Evolutionary conservation across 2,113 vertebrate genomes (phyloP), one percentile per base, ranked within the genome.

Genomic region (Tragulus kanchil): DNA sequence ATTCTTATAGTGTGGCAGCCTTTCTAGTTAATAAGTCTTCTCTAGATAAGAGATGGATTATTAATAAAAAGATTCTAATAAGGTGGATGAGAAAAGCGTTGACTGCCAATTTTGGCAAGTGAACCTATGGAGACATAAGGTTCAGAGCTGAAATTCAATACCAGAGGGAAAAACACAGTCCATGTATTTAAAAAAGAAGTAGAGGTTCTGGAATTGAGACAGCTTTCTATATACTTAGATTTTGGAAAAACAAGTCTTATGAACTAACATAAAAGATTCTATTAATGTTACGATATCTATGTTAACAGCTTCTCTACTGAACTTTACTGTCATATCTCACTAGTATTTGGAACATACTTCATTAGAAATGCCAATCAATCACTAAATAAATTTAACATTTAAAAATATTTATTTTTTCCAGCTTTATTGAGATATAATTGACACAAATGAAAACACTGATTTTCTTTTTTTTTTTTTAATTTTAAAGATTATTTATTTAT

Each of bases 331-430:
- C 23, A 54, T 36, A 82, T 67, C 25, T 90, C 86, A 65, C 59
- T 96, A 95, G 64, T 87, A 96, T 85, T 89, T 93, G 50, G 83
- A 78, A 93, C 89, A 95, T 96, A 85, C 97, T 97, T 97, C 90
- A 95, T 77, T 69, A 77, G 91, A 85, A 96, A 73, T 73, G 42
- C n/a, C 19, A 75, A 61, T 92, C 17, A 94, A 88, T 95, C 19
- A 93, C 54, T 96, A 88, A 98, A 95, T 69, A 56, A 94, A 97
- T 97, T 94, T 97, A 98, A 97, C 93, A 96, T 89, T 93, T 94
- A 78, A 97, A 98, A 86, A 89, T 19, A 45, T n/a, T 67, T 52
- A 67, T 86, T 87, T 94, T 79, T 54, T n/a, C 9, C 26, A 84
- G 67, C 9, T 48, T 75, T 64, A 54, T 25, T 89, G 67, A 89